Evolutionary conservation across 2,888 invertebrate species (phyloP), one percentile per base, ranked within the genome.

Genomic region (Patella caerulea): DNA sequence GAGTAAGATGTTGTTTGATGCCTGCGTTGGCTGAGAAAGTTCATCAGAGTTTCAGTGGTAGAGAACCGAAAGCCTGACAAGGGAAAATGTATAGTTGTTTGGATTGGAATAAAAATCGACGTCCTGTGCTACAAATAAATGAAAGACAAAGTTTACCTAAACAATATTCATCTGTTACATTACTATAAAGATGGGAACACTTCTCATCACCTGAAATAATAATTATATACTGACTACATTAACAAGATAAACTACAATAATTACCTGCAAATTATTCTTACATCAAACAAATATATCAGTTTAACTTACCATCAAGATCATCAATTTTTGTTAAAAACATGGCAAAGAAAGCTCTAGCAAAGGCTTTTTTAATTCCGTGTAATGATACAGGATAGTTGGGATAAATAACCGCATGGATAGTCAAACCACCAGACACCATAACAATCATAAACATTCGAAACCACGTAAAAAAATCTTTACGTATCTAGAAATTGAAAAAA

Each of bases 341-440:
- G 76, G 91, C 91, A 80, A 92, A 89, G 84, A 91, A 89, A 4
- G 92, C 91, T 83, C 92, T 90, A 19, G 91, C 87, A 75, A 92
- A 86, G 9, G 90, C 89, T 70, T 88, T 85, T 69, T 88, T 86
- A 9, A 92, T 79, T 9, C 91, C 83, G 65, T 88, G 87, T 17
- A 81, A 71, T n/a, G 84, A 83, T 9, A 92, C 82, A 0, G 90
- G 90, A 78, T 89, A 89, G 83, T 92, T 92, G 3, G 93, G 93
- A 84, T 92, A 93, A 19, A 92, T 84, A n/a, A 92, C 88, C 1
- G 92, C 91, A 77, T 92, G 92, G 45, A 92, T 89, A 0, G 89
- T 90, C 11, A 92, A 87, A n/a, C 90, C 91, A 54, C 91, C 90
- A 70, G 90, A 89, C 70, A 91, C 87, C 83, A 91, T 87, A 73